Base-by-base conservation (phyloP, 1,140 invertebrate species). In the Fopius arisanus region DNA sequence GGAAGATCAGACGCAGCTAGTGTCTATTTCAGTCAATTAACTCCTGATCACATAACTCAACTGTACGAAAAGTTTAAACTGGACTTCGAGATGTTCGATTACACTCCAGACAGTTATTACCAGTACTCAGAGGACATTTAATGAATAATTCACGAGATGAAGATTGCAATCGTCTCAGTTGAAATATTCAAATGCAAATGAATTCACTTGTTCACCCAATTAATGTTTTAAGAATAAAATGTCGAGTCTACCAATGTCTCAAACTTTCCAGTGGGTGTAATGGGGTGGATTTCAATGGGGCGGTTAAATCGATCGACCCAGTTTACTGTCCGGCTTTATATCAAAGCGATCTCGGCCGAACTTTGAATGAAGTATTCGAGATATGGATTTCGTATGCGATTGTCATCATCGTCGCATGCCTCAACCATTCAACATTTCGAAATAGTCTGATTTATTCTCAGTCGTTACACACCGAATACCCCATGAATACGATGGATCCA, bases 21-120 rank as follows among this genome's bases (percentile, higher is more conserved):
- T 40, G 76, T 83, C 54, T 91, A 90, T 73, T 90, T 90, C 73
- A 79, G 80, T 12, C 86, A 89, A 23, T 77, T 91, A 6, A 85
- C 78, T 7, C 77, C 79, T 77, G 66, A 82, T n/a, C 80, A 86
- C 54, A 80, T 90, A 7, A 59, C 73, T 6, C 80, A 80, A 29
- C 72, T 91, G 5, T 89, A 90, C 75, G 74, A 88, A 23, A 90
- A 90, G 75, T 90, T 90, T 73, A 82, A 79, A 48, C 73, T 90
- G 3, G 90, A 91, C 76, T 90, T 91, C 72, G 86, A 91, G 65
- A 72, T 91, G 7, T 91, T 91, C 78, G 87, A 83, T 54, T 91
- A 91, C 72, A 84, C 81, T 10, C 75, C 83, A 3, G 79, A 87
- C 10, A 78, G 82, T 33, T 90, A 89, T 69, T 83, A 84, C n/a